These are phyloP conservation scores for Huso huso DNA, from an alignment of 2,797 vertebrate species.

Conservation along the genomic window DNA sequence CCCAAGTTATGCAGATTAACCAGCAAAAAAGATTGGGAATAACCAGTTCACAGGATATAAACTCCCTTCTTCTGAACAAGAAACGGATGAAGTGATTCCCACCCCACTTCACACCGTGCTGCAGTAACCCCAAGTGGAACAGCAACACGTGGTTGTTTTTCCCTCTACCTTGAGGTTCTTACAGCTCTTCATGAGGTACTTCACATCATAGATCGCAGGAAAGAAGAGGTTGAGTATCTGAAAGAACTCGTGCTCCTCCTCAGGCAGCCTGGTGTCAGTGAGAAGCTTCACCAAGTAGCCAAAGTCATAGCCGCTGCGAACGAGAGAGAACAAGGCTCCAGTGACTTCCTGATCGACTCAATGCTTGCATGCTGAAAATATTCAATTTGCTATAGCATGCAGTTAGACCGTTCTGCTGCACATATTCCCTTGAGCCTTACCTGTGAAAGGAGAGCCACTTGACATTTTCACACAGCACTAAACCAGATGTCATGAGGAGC, in stretches of 20 bases:
- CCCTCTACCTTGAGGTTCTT: conserved; percentile 90
- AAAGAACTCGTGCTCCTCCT: conserved; percentile 96
- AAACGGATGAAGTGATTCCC: too few relatives aligned
- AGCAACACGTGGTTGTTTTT: too few relatives aligned
- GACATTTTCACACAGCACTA: conserved; percentile 93
- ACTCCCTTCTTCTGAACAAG: too few relatives aligned
- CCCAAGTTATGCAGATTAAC: too few relatives aligned
- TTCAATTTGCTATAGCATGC: neutral
- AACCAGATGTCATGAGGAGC: conserved; percentile 95
- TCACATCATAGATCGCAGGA: conserved; percentile 95
- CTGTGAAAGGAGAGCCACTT: conserved; percentile 99
- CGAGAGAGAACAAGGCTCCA: neutral
- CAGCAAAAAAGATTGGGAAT: too few relatives aligned
- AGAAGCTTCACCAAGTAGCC: conserved; percentile 97
- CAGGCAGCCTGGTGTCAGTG: conserved; percentile 87
- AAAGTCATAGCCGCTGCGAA: conserved; percentile 87
- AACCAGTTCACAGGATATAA: too few relatives aligned
- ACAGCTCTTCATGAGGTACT: conserved; percentile 98
- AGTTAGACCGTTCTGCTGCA: too few relatives aligned
- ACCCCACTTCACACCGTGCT: too few relatives aligned
- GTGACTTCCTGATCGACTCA: too few relatives aligned
- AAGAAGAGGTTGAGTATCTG: conserved; percentile 97
- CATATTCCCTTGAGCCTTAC: conserved; percentile 41
- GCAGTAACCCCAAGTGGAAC: too few relatives aligned
- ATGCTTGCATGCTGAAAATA: too few relatives aligned